These are phyloP conservation scores for Alentia gelatinosa DNA, from an alignment of 2,888 invertebrate genomes.

Conservation along the genomic window DNA sequence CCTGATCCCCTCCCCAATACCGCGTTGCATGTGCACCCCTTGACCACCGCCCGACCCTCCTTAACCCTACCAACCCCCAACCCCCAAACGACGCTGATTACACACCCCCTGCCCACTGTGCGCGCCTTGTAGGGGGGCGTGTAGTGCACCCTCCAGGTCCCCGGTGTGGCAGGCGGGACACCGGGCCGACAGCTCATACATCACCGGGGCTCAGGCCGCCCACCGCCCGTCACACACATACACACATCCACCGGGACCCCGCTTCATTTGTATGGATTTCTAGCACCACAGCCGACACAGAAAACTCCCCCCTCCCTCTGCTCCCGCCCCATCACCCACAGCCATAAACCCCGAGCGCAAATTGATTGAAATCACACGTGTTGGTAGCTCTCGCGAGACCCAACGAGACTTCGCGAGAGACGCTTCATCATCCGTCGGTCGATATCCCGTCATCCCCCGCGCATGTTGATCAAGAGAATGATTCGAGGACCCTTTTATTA, in stretches of 20 bases:
- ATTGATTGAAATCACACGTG: conserved; percentile 47
- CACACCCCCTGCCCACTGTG: no score
- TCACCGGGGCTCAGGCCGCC: background rate
- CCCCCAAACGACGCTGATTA: no score
- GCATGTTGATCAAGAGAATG: background rate
- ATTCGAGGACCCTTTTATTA: background rate
- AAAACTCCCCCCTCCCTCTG: background rate
- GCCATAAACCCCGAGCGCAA: no score
- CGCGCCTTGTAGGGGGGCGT: no score
- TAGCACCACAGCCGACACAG: background rate
- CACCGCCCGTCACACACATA: background rate
- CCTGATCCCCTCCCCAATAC: no score
- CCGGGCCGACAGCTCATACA: background rate
- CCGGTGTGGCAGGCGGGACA: no score
- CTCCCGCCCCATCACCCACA: no score
- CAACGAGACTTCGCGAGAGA: background rate
- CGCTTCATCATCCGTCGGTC: conserved; percentile 12
- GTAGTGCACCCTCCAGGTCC: background rate
- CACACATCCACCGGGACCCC: background rate
- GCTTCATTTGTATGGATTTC: conserved; percentile 23
- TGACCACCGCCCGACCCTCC: background rate
- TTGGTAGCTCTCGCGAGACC: background rate
- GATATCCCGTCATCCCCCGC: conserved; percentile 15
- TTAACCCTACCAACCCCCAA: background rate
- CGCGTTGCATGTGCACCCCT: no score